Evolutionary conservation across 2,888 invertebrate genomes (phyloP), one percentile per base, ranked within the genome.

Genomic region (Parapristionchus giblindavisi): DNA sequence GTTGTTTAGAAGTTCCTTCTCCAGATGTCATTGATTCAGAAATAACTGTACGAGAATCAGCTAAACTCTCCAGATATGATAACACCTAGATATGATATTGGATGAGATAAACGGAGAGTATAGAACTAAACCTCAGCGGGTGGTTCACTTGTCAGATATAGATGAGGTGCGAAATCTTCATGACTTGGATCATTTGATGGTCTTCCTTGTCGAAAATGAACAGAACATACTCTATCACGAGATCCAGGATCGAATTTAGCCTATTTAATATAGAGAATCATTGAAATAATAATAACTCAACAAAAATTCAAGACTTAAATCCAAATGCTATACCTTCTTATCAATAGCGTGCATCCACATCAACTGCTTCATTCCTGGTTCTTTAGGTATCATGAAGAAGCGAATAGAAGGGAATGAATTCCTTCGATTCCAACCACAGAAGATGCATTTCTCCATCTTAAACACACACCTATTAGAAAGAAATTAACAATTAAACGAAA

Each of bases 341-440:
- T 54, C 75, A 14, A 75, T 63, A 34, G 75, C 75, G 38, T 75
- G 65, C 65, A 75, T 38, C 75, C 75, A 75, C 75, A 65, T 54
- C 21, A 76, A 34, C 21, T 60, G 76, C 51, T 73, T 72, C 76
- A 76, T 70, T 29, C 76, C 76, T 11, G 76, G 76, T 27, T 76
- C 76, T 14, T 40, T 40, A n/a, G 76, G 76, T 11, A 76, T 72
- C 43, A 40, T 63, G 73, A 76, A 76, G 72, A 76, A 76, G 40
- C 76, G 72, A 21, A 76, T 32, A 17, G 72, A 65, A 3, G 38
- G 54, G 27, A 32, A 56, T 3, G 76, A 63, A 2, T 29, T 76
- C 11, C 61, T 43, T n/a, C 76, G 76, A 27, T 61, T 72, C 76
- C 76, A 76, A 14, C 76, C 76, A 40, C 76, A 76, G 48, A 76